These are phyloP conservation scores for Rhingia rostrata DNA, from an alignment of 2,888 invertebrate genomes.

Conservation along the genomic window DNA sequence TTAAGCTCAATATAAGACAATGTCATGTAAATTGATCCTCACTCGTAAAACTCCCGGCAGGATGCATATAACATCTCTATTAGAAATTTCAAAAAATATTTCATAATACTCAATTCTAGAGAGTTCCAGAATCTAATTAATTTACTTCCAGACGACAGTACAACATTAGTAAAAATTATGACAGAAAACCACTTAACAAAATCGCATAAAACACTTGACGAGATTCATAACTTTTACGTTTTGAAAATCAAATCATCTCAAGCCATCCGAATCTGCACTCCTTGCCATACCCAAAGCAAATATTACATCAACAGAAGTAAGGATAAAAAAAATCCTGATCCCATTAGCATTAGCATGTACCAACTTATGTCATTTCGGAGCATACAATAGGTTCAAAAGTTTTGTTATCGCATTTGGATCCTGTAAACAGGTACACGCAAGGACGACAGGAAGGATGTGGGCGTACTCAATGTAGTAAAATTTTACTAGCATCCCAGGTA, in stretches of 20 bases:
- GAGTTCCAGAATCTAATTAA: no score
- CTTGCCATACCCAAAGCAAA: constrained; percentile 2
- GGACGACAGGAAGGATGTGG: background rate
- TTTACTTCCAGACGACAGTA: no score
- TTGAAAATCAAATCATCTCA: constrained; percentile 45
- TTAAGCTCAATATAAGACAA: no score
- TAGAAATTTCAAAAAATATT: no score
- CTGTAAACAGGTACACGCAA: constrained; percentile 11
- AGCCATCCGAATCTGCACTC: constrained; percentile 45
- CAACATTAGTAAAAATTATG: no score
- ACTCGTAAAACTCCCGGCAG: no score
- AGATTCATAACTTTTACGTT: no score
- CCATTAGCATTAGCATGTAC: constrained; percentile 65
- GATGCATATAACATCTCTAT: no score
- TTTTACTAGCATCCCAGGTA: constrained; percentile 54
- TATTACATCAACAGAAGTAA: constrained; percentile 13
- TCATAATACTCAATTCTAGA: no score
- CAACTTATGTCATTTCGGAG: constrained; percentile 43
- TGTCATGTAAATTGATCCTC: no score
- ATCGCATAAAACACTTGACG: no score
- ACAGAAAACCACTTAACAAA: no score
- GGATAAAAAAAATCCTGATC: constrained; percentile 47
- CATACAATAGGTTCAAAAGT: constrained; percentile 53
- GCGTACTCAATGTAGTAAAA: constrained; percentile 24
- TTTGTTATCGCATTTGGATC: constrained; percentile 59